Conservation (phyloP, 1,140 invertebrate genomes). For the Drosophila kikkawai region DNA sequence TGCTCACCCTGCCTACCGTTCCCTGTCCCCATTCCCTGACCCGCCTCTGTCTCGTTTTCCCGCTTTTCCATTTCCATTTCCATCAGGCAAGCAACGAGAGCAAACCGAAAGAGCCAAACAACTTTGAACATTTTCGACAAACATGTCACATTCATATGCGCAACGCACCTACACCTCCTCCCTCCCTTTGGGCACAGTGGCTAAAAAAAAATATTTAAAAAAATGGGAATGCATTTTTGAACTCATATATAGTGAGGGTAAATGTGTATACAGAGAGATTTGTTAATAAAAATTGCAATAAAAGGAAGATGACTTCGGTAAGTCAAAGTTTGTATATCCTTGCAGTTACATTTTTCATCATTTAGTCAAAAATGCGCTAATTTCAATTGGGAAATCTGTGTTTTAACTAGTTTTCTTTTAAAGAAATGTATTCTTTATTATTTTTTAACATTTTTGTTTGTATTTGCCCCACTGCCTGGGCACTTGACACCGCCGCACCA, state of each 20-base stretch:
- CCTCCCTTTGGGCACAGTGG: slow-evolving; percentile 21
- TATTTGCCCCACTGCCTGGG: slow-evolving; percentile 38
- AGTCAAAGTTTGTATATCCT: no score
- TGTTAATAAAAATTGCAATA: not conserved
- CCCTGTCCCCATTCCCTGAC: slow-evolving; percentile 13
- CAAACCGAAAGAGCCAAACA: slow-evolving; percentile 57
- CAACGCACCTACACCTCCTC: slow-evolving; percentile 34
- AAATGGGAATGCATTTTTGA: not conserved
- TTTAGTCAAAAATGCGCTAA: no score
- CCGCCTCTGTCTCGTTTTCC: not conserved
- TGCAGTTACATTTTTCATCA: no score
- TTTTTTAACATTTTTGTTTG: not conserved
- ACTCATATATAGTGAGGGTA: not conserved
- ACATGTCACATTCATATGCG: slow-evolving; percentile 77
- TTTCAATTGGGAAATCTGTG: no score
- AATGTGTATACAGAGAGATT: not conserved
- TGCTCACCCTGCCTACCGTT: slow-evolving; percentile 18
- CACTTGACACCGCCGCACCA: slow-evolving; percentile 64
- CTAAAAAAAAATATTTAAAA: not conserved
- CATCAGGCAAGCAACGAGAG: slow-evolving; percentile 41
- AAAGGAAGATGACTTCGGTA: no score
- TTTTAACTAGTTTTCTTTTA: no score
- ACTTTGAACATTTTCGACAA: slow-evolving; percentile 81
- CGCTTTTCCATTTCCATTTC: slow-evolving; percentile 28
- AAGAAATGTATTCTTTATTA: no score